Conservation (phyloP, 2,888 invertebrate species). For the Adela reaumurella region DNA sequence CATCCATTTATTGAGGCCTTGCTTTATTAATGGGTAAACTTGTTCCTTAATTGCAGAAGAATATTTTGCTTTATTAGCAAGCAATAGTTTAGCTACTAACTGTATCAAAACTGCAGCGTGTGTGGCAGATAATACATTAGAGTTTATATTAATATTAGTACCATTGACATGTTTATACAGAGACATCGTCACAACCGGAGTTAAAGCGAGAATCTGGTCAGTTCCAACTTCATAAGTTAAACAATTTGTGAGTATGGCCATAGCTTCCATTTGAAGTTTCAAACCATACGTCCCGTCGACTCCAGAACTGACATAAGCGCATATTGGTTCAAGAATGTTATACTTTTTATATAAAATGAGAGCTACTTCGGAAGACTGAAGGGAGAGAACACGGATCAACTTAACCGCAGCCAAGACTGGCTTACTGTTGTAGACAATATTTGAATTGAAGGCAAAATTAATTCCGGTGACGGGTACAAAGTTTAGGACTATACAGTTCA, state of each 20-base stretch:
- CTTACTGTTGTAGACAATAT: conserved; percentile 56
- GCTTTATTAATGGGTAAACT: conserved; percentile 34
- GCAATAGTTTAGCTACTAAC: conserved; percentile 30
- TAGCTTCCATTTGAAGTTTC: conserved; percentile 61
- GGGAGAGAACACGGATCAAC: conserved; percentile 66
- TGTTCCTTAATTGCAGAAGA: conserved; percentile 22
- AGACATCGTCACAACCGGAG: conserved; percentile 52
- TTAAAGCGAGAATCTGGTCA: conserved; percentile 41
- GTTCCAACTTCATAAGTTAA: conserved; percentile 48
- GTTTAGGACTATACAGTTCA: conserved; percentile 55
- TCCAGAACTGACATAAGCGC: conserved; percentile 53
- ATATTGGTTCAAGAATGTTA: conserved; percentile 49
- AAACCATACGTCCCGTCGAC: conserved; percentile 49
- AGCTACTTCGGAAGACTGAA: conserved; percentile 56
- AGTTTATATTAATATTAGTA: conserved; percentile 42
- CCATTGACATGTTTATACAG: conserved; percentile 58
- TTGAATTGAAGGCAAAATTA: conserved; percentile 34
- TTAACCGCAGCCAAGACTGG: conserved; percentile 71
- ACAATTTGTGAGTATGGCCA: conserved; percentile 55
- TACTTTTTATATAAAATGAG: conserved; percentile 49
- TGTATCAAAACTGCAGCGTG: conserved; percentile 57
- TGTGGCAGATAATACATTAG: conserved; percentile 50
- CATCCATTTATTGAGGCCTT: conserved; percentile 48
- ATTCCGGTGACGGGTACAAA: conserved; percentile 52
- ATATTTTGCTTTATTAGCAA: conserved; percentile 21